Base-by-base conservation (phyloP, 2,113 vertebrate species). In the Hyperopisus bebe region DNA sequence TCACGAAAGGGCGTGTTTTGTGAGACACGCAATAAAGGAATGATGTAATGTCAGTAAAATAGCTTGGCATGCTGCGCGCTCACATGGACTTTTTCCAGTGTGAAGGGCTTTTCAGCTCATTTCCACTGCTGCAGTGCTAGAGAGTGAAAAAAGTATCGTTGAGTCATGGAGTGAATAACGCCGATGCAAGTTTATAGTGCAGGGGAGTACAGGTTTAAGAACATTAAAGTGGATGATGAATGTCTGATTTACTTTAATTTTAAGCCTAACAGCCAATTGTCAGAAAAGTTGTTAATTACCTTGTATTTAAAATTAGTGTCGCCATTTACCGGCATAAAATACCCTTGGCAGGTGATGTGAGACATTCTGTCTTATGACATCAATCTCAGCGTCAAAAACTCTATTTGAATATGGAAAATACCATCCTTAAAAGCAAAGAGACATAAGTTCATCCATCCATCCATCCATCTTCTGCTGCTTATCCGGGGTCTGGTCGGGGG, bases 11-110 rank as follows among this genome's bases (percentile, higher is more conserved):
- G 93, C 92, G 93, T 95, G 93, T 94, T 91, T 91, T 89, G 92
- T 92, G 82, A 93, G 50, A 91, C 92, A 90, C 91, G 19, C 83
- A 90, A 92, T 93, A 89, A 91, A 92, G 86, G 70, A 89, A 91
- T 95, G 94, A 95, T 93, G 94, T 95, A 92, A 95, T 93, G 90
- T 89, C 91, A 92, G 90, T 90, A 92, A 93, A 94, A 93, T 87
- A 91, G 58, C 91, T 92, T 93, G 92, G 88, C 83, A 86, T 90
- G 91, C 92, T 90, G 86, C 87, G 86, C 88, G 90, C 50, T 90
- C 88, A 89, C 88, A 90, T 86, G 84, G 86, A 93, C 13, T 77
- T 48, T 91, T 90, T 89, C 74, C 66, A 90, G 88, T 44, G 74
- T 88, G 66, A 50, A 51, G 19, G 1, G 50, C 15, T 88, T 58